phyloP scores from a whole-genome alignment of 2,113 vertebrate genomes.

The Pristiophorus japonicus region DNA sequence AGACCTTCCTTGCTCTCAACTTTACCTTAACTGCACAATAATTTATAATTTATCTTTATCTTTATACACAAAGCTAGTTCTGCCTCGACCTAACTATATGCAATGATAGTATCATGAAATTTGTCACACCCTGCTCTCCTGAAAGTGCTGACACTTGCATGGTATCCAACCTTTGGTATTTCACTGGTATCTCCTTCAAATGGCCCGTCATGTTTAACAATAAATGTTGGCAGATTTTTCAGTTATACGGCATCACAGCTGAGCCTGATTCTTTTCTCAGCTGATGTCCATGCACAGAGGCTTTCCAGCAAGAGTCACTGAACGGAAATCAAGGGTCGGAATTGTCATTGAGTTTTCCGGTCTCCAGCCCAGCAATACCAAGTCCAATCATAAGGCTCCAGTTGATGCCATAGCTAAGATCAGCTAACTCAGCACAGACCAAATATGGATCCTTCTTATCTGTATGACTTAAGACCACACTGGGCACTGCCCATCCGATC shows the following conservation, averaged over 20 bases:
- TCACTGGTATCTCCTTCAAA: neutral
- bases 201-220: neutral
- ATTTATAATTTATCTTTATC: neutral
- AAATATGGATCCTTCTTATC: neutral
- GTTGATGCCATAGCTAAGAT: neutral
- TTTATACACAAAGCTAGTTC: neutral
- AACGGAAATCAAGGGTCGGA: neutral
- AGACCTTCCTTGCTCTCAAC: neutral
- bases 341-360: neutral
- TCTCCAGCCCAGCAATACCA: neutral
- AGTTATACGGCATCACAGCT: neutral
- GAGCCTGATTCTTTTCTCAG: neutral
- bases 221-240: neutral
- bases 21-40: neutral
- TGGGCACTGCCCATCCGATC: neutral
- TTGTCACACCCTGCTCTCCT: neutral
- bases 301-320: neutral
- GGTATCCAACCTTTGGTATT: neutral
- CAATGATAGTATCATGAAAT: neutral
- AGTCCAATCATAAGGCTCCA: neutral
- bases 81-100: neutral
- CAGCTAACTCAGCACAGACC: neutral
- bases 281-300: neutral
- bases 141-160: neutral
- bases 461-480: neutral